A percentile compares a stretch with the other conserved stretches of the same genome.
Evolutionary conservation across 2,888 invertebrate species (phyloP).

Genomic region (Dynastes tityus): DNA sequence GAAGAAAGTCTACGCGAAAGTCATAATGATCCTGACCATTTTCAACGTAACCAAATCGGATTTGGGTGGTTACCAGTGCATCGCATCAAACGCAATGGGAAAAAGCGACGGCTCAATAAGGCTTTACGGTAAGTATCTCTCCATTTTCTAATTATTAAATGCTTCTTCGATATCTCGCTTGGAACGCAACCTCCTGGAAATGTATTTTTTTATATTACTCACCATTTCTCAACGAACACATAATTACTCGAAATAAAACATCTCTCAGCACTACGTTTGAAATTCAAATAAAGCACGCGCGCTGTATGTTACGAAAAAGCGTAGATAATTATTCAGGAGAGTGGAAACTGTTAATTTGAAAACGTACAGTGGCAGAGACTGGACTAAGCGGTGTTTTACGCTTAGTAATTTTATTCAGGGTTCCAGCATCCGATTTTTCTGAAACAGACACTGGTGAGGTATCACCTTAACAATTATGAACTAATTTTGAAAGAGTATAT

Average conservation of each 20-base stretch:
- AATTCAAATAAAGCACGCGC: background rate
- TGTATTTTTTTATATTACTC: no score
- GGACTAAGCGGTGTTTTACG: no score
- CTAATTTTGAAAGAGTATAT: no score
- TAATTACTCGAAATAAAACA: no score
- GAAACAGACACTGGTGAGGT: no score
- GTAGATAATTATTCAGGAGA: background rate
- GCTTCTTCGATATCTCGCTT: background rate
- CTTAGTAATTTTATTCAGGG: no score
- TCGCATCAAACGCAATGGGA: constrained; percentile 81
- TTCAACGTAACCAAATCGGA: constrained; percentile 76
- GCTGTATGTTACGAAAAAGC: background rate
- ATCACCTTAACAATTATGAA: no score
- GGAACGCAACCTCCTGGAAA: background rate
- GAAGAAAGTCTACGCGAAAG: constrained; percentile 76
- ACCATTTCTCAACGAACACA: no score
- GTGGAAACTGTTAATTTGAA: background rate
- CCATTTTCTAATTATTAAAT: background rate
- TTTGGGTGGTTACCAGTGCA: constrained; percentile 80
- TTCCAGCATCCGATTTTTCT: no score
- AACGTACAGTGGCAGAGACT: background rate
- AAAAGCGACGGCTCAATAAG: constrained; percentile 80
- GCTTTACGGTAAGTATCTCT: constrained; percentile 75
- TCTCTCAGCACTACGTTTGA: background rate
- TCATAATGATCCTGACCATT: constrained; percentile 77